Evolutionary conservation across 2,888 invertebrate species (phyloP).

Genomic region (Melieria omissa): DNA sequence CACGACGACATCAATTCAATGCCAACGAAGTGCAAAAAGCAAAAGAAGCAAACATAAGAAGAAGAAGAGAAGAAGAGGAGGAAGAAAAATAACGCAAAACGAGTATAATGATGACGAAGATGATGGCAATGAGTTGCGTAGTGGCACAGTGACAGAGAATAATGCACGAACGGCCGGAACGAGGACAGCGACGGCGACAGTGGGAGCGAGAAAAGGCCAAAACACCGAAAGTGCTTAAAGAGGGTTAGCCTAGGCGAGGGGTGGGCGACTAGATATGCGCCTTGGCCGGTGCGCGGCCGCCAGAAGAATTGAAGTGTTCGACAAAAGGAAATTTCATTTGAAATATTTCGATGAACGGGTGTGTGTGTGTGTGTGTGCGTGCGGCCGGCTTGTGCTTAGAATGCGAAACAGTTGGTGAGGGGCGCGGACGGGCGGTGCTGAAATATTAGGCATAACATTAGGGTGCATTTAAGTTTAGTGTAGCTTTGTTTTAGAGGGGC

Average conservation of each 20-base stretch:
- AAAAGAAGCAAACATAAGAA: conserved; percentile 14
- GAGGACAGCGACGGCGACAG: background rate
- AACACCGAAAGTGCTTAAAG: conserved; percentile 2
- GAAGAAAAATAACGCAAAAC: background rate
- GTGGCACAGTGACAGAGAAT: background rate
- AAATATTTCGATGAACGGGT: background rate
- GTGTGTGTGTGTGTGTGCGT: too few relatives aligned
- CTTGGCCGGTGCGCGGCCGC: background rate
- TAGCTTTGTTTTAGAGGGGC: conserved; percentile 5
- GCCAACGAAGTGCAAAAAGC: conserved; percentile 23
- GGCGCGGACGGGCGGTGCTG: background rate
- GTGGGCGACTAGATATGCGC: conserved; percentile 1
- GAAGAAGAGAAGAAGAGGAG: conserved; percentile 31
- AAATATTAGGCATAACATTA: conserved; percentile 22
- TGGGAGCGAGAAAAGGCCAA: conserved; percentile 1
- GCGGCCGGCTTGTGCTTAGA: background rate
- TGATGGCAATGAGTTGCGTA: conserved; percentile 37
- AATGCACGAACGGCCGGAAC: background rate
- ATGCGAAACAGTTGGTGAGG: conserved; percentile 10
- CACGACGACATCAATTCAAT: conserved; percentile 16
- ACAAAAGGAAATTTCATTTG: conserved; percentile 27
- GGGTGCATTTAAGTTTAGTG: conserved; percentile 36
- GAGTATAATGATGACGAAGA: conserved; percentile 33
- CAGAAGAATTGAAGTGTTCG: conserved; percentile 17
- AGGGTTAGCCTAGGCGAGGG: background rate